Conservation (phyloP, 1,140 invertebrate species). For the Drosophila lacteicornis region DNA sequence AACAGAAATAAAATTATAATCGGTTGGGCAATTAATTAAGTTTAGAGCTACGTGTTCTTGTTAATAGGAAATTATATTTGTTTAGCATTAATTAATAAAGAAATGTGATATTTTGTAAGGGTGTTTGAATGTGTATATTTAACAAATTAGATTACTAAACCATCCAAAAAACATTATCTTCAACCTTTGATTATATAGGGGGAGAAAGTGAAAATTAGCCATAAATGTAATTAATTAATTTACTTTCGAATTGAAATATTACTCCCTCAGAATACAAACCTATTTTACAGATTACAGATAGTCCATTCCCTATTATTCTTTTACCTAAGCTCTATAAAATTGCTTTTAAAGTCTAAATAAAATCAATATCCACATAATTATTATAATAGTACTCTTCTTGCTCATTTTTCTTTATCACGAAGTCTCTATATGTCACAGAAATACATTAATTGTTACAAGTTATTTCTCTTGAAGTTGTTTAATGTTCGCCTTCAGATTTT, state of each 20-base stretch:
- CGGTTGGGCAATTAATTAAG: neutral
- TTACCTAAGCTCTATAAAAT: too few relatives aligned
- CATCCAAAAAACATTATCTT: neutral
- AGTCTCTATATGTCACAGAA: slow-evolving; percentile 5
- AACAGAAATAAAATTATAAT: neutral
- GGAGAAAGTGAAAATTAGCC: too few relatives aligned
- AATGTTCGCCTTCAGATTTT: neutral
- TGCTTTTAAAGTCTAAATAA: too few relatives aligned
- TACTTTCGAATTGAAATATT: too few relatives aligned
- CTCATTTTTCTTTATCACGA: neutral
- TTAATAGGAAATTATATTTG: neutral
- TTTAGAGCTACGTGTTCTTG: neutral
- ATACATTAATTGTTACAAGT: neutral
- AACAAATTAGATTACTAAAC: neutral
- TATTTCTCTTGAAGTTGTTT: neutral
- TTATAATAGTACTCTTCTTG: neutral
- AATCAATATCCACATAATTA: neutral
- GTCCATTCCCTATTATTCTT: too few relatives aligned
- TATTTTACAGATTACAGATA: too few relatives aligned
- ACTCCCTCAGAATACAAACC: too few relatives aligned
- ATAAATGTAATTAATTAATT: too few relatives aligned
- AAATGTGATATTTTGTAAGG: neutral
- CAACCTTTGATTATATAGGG: too few relatives aligned
- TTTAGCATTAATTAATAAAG: slow-evolving; percentile 4
- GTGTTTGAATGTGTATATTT: neutral